Evolutionary conservation across 2,888 invertebrate species (phyloP).

Genomic region (Meta bourneti): DNA sequence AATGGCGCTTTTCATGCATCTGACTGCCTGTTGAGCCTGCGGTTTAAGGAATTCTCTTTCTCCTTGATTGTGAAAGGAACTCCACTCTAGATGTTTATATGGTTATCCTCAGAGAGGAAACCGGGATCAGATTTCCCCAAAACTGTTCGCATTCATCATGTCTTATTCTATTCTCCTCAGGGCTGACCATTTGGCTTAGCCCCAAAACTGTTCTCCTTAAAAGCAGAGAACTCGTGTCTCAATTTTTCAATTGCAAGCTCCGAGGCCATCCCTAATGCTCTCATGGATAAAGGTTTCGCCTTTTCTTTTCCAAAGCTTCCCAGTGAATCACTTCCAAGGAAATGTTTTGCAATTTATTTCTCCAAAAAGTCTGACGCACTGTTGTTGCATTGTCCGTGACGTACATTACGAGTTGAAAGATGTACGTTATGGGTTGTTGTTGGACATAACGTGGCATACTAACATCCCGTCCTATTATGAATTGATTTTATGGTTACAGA

Average conservation of each 20-base stretch:
- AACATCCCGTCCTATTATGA: too few relatives aligned
- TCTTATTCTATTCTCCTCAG: neutral
- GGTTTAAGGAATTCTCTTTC: neutral
- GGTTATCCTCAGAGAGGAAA: neutral
- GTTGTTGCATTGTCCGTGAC: too few relatives aligned
- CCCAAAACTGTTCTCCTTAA: neutral
- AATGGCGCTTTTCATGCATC: neutral
- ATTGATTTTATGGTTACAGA: too few relatives aligned
- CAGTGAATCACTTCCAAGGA: too few relatives aligned
- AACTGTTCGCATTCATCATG: neutral
- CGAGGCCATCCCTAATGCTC: neutral
- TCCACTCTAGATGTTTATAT: neutral
- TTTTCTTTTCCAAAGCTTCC: neutral
- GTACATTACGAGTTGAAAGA: too few relatives aligned
- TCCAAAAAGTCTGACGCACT: too few relatives aligned
- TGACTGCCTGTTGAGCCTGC: neutral
- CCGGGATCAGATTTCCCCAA: neutral
- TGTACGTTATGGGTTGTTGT: too few relatives aligned
- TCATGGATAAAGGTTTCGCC: neutral
- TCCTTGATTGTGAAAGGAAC: neutral
- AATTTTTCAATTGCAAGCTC: neutral
- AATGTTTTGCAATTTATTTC: too few relatives aligned
- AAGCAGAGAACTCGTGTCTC: neutral
- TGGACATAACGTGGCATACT: too few relatives aligned
- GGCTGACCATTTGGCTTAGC: neutral